Evolutionary conservation across 2,797 vertebrate species (phyloP).

Genomic region (Nyctibius grandis): DNA sequence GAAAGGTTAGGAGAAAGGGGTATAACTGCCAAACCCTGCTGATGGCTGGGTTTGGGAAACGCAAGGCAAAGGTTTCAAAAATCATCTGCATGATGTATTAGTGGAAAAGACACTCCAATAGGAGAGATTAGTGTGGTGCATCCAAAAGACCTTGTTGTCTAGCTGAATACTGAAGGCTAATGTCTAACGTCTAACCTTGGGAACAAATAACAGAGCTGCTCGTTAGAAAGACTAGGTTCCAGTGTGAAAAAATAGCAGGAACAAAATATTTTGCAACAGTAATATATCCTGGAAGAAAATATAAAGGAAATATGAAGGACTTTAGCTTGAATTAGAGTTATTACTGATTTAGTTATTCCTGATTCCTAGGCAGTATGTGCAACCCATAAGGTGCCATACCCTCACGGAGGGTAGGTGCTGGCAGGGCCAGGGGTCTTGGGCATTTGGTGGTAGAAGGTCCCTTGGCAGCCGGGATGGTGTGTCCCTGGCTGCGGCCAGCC

Average conservation of each 20-base stretch:
- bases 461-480: not conserved
- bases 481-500: not conserved
- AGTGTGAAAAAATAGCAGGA: not conserved
- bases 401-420: not conserved
- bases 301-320: not conserved
- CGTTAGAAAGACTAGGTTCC: not conserved
- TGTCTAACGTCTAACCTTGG: not conserved
- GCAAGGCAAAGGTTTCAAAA: not conserved
- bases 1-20: constrained; percentile 9
- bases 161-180: not conserved
- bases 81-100: not conserved
- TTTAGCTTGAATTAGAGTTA: not conserved
- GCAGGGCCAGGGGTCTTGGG: not conserved
- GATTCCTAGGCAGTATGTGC: not conserved
- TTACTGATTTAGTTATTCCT: not conserved
- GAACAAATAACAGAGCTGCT: not conserved
- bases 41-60: not conserved
- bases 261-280: not conserved
- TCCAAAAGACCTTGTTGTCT: accelerated
- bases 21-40: not conserved
- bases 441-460: not conserved
- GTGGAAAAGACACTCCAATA: not conserved
- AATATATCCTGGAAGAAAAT: not conserved
- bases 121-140: not conserved
- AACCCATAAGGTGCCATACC: accelerated